These are phyloP conservation scores for Epirrhoe tristata DNA, from an alignment of 2,888 invertebrate species.

Conservation along the genomic window DNA sequence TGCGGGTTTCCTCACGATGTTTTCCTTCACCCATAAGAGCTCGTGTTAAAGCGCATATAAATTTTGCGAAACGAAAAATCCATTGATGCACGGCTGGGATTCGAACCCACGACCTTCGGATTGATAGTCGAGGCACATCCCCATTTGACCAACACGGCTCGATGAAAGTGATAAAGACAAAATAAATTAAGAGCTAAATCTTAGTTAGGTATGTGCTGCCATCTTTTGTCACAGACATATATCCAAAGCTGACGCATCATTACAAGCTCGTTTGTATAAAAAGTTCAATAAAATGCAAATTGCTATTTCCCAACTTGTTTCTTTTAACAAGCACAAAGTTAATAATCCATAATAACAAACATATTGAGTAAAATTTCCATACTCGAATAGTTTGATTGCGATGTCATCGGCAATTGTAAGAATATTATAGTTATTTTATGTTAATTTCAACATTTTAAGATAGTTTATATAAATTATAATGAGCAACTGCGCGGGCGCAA, in stretches of 20 bases:
- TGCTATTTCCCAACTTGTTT: conserved; percentile 33
- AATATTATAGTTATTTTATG: conserved; percentile 77
- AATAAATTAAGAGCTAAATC: not conserved
- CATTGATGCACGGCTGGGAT: no score
- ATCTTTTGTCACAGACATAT: conserved; percentile 20
- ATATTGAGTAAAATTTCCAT: conserved; percentile 62
- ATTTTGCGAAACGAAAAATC: no score
- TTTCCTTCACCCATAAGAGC: no score
- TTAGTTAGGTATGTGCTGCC: conserved; percentile 19
- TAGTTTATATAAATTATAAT: conserved; percentile 48
- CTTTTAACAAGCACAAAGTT: conserved; percentile 32
- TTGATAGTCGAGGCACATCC: no score
- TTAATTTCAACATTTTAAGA: conserved; percentile 66
- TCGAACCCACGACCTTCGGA: no score
- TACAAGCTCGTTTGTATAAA: conserved; percentile 29
- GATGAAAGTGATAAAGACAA: no score
- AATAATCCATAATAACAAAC: conserved; percentile 40
- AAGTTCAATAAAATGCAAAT: conserved; percentile 36
- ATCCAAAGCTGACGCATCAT: conserved; percentile 7
- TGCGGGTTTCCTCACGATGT: no score
- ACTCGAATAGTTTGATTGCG: conserved; percentile 60
- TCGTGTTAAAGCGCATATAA: no score
- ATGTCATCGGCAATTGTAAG: conserved; percentile 71
- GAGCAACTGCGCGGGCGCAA: conserved; percentile 65
- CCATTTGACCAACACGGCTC: no score